phyloP scores from a whole-genome alignment of 2,113 vertebrate species.

The Syngnathoides biaculeatus region DNA sequence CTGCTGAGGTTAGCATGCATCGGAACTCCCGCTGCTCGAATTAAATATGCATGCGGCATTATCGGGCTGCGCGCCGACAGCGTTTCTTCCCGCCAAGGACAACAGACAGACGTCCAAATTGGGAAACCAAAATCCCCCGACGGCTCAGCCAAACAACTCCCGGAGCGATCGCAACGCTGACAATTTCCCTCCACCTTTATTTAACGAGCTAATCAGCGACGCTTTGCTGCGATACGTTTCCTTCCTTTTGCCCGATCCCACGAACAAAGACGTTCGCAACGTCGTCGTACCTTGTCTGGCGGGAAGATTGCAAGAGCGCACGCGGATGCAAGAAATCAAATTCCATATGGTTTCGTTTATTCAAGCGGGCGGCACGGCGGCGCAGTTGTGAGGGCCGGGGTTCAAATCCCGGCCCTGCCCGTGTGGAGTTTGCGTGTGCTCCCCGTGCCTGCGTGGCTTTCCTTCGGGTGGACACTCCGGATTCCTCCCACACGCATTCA shows the following conservation, averaged over 20 bases:
- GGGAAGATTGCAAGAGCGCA: not conserved
- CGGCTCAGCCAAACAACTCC: not conserved
- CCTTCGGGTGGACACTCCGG: too few relatives aligned
- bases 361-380: too few relatives aligned
- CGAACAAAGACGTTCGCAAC: not conserved
- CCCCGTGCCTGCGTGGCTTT: too few relatives aligned
- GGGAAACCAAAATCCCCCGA: not conserved
- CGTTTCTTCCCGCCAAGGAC: constrained; percentile 29
- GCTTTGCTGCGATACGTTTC: not conserved
- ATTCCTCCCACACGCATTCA: too few relatives aligned
- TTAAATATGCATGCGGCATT: constrained; percentile 21
- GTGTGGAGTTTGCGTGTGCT: too few relatives aligned
- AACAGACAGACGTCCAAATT: constrained; percentile 29
- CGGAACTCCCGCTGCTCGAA: constrained; percentile 24
- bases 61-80: constrained; percentile 20
- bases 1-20: constrained; percentile 11
- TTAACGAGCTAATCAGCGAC: not conserved
- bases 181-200: not conserved
- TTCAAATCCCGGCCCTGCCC: too few relatives aligned
- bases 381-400: too few relatives aligned
- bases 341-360: too few relatives aligned
- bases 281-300: not conserved
- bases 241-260: not conserved
- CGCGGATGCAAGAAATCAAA: not conserved
- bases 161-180: not conserved